phyloP scores from a whole-genome alignment of 2,797 vertebrate species.

The Merluccius polli region DNA sequence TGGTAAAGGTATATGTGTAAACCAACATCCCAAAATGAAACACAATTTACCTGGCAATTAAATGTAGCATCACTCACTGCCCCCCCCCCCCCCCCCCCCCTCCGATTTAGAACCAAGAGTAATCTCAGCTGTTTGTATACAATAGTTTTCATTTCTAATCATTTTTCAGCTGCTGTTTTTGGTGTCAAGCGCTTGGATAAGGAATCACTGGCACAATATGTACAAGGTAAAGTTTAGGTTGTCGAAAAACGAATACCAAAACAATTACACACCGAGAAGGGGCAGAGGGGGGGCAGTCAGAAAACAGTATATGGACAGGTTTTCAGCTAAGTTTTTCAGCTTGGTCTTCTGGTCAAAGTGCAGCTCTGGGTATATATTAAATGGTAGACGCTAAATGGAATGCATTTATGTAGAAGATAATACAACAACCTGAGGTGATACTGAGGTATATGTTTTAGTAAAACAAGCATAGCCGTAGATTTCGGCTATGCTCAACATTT shows the following conservation, averaged over 20 bases:
- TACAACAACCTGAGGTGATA: neutral
- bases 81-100: too few relatives aligned
- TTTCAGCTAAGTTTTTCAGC: neutral
- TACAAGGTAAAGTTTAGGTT: neutral
- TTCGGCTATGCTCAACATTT: too few relatives aligned
- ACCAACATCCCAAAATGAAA: too few relatives aligned
- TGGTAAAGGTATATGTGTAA: neutral
- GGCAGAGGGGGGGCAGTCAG: too few relatives aligned
- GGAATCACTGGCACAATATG: neutral
- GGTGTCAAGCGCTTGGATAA: neutral
- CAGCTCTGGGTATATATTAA: neutral
- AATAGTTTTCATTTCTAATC: neutral
- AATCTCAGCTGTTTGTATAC: neutral
- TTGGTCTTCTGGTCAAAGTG: neutral
- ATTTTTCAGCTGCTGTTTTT: neutral
- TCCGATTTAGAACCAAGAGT: too few relatives aligned
- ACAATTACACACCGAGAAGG: neutral
- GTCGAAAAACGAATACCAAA: conserved; percentile 19
- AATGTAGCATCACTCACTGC: too few relatives aligned
- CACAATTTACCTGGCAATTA: too few relatives aligned
- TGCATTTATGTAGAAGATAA: neutral
- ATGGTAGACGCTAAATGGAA: neutral
- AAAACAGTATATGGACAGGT: neutral
- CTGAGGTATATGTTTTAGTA: too few relatives aligned
- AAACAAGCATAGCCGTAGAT: too few relatives aligned